phyloP scores from a whole-genome alignment of 2,888 invertebrate species.

The Melanotus villosus region DNA sequence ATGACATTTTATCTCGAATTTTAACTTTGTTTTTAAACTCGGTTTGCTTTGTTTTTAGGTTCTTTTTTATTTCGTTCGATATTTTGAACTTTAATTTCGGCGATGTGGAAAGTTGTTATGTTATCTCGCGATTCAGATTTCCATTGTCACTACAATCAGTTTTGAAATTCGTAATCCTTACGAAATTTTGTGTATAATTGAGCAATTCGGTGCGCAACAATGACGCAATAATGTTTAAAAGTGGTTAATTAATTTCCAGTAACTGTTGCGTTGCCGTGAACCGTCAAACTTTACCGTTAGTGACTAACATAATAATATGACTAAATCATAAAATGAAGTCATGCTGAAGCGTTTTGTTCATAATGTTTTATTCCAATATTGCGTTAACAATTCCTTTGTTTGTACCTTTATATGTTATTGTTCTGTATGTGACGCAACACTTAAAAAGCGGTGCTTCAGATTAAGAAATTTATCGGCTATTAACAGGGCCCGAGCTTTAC shows the following conservation, averaged over 20 bases:
- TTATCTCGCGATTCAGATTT: constrained; percentile 2
- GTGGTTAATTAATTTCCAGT: constrained; percentile 51
- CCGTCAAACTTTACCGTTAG: constrained; percentile 51
- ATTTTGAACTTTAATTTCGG: neutral
- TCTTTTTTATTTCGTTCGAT: constrained; percentile 6
- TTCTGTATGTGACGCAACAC: constrained; percentile 23
- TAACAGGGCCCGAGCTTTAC: too few relatives aligned
- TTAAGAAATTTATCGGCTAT: neutral
- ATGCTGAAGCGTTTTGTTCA: constrained; percentile 32
- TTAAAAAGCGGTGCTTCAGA: neutral
- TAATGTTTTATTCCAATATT: constrained; percentile 28
- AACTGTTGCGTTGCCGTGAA: constrained; percentile 52
- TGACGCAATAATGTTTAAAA: constrained; percentile 51
- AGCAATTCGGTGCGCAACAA: constrained; percentile 39
- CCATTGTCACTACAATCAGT: constrained; percentile 9
- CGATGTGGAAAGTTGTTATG: constrained; percentile 1
- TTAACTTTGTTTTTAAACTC: too few relatives aligned
- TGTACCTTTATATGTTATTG: constrained; percentile 14
- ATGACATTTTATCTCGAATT: constrained; percentile 30
- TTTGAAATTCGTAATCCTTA: constrained; percentile 15
- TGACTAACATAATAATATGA: constrained; percentile 48
- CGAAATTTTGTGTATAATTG: constrained; percentile 34
- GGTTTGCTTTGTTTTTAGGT: neutral
- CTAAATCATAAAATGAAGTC: constrained; percentile 48
- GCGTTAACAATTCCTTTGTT: constrained; percentile 33